Conservation (phyloP, 2,888 invertebrate species). For the Eilema griseolum region DNA sequence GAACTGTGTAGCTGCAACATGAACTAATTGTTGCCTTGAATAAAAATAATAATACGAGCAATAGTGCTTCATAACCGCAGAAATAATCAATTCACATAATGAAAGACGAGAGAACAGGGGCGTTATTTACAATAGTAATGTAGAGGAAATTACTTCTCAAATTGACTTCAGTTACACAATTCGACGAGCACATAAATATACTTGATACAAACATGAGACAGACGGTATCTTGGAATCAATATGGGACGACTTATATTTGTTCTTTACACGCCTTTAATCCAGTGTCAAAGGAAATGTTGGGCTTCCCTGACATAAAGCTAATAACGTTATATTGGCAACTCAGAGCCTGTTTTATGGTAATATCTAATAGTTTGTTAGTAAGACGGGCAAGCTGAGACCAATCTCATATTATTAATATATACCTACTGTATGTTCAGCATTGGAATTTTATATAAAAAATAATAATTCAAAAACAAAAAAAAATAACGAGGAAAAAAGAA, state of each 20-base stretch:
- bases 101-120: constrained; percentile 14
- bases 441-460: not conserved
- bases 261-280: constrained; percentile 57
- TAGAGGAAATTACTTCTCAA: constrained; percentile 24
- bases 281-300: constrained; percentile 57
- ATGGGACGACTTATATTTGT: constrained; percentile 54
- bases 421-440: constrained; percentile 30
- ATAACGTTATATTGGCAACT: constrained; percentile 57
- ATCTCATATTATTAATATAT: constrained; percentile 40
- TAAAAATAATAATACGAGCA: not conserved
- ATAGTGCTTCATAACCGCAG: not conserved
- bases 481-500: not conserved
- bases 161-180: constrained; percentile 29
- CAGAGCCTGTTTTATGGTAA: constrained; percentile 53
- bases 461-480: not conserved
- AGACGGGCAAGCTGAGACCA: constrained; percentile 35
- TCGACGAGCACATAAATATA: constrained; percentile 25
- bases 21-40: not conserved
- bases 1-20: not conserved
- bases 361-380: constrained; percentile 50
- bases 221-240: constrained; percentile 34
- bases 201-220: constrained; percentile 36
- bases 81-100: not conserved
- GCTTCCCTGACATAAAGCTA: constrained; percentile 58
- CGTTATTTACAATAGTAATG: constrained; percentile 14